Evolutionary conservation across 2,888 invertebrate genomes (phyloP).

Genomic region (Carabus problematicus): DNA sequence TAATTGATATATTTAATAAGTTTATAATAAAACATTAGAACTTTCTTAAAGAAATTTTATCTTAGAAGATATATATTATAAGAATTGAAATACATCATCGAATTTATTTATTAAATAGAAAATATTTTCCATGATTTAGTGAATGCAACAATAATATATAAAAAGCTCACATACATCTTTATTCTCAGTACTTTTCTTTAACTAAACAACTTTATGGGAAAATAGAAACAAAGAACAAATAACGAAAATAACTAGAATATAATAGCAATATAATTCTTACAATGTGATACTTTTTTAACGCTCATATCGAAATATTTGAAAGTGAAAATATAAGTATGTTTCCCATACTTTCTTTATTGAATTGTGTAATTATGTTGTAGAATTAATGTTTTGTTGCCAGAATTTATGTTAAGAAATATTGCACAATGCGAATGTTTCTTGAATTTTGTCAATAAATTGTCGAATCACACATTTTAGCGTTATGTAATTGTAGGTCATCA

Average conservation of each 20-base stretch:
- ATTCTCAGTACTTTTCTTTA: no score
- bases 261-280: not conserved
- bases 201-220: slow-evolving; percentile 18
- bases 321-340: slow-evolving; percentile 40
- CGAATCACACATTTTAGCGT: not conserved
- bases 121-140: no score
- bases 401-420: slow-evolving; percentile 19
- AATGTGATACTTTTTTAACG: no score
- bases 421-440: not conserved
- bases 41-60: no score
- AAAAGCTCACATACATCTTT: no score
- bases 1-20: no score
- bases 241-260: slow-evolving; percentile 14
- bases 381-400: slow-evolving; percentile 37
- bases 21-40: no score
- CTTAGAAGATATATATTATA: no score
- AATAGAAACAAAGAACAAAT: slow-evolving; percentile 26
- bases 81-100: no score
- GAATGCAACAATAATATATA: no score
- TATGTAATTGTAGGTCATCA: slow-evolving; percentile 8
- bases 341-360: slow-evolving; percentile 52
- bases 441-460: slow-evolving; percentile 6
- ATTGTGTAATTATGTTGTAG: slow-evolving; percentile 51
- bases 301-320: slow-evolving; percentile 30
- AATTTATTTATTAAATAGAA: no score